Percentiles rank a stretch among this genome's conserved stretches.
Evolutionary conservation across 2,888 invertebrate genomes (phyloP).

Genomic region (Epiblema foenella): DNA sequence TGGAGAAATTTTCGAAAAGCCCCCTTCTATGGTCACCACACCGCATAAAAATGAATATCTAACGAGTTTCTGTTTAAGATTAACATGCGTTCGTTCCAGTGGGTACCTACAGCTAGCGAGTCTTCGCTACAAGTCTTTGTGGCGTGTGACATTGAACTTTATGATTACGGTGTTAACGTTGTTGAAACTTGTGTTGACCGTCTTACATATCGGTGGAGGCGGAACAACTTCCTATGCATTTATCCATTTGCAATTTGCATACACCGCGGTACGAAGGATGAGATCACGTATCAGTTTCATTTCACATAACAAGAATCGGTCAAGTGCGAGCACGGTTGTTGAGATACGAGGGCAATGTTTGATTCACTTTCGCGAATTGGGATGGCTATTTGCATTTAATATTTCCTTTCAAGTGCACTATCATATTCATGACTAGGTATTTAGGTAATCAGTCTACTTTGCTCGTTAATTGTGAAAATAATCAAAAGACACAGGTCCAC

Average conservation of each 20-base stretch:
- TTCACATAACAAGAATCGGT: conserved; percentile 23
- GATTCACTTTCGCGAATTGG: neutral
- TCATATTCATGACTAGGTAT: neutral
- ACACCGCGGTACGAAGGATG: conserved; percentile 36
- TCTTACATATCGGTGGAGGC: conserved; percentile 29
- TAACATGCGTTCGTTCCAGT: conserved; percentile 42
- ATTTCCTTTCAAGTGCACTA: neutral
- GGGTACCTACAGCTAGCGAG: conserved; percentile 28
- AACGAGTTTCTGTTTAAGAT: conserved; percentile 44
- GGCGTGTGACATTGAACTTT: conserved; percentile 2
- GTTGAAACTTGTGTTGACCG: conserved; percentile 14
- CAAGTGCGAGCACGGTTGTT: conserved; percentile 11
- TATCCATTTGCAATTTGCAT: conserved; percentile 39
- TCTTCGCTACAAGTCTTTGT: no score
- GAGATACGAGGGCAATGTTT: neutral
- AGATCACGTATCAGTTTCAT: conserved; percentile 38
- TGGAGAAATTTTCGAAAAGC: conserved; percentile 38
- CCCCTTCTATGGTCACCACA: conserved; percentile 34
- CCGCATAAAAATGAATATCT: conserved; percentile 42
- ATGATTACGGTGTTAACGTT: neutral
- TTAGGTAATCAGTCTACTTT: neutral
- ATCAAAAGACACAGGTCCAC: neutral
- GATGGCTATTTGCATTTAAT: neutral
- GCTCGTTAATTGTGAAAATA: neutral
- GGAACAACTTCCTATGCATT: conserved; percentile 42